Conservation (phyloP, 2,797 vertebrate genomes). For the Chelidonichthys spinosus region DNA sequence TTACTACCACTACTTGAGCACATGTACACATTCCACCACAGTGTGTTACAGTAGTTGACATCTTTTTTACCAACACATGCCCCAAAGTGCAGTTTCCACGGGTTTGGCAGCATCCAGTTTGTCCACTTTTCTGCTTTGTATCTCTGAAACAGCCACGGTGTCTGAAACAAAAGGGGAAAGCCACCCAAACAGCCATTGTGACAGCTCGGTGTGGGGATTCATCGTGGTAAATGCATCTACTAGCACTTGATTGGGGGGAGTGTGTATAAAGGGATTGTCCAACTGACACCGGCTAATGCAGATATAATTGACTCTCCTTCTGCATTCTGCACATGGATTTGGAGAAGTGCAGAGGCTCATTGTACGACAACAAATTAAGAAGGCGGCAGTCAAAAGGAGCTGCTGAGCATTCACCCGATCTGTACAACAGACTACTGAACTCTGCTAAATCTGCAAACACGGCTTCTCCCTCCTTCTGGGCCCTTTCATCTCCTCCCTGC, state of each 20-base stretch:
- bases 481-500: conserved; percentile 79
- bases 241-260: conserved; percentile 75
- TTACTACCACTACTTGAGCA: neutral
- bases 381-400: conserved; percentile 80
- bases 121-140: neutral
- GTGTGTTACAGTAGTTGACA: neutral
- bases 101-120: neutral
- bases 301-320: conserved; percentile 89
- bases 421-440: conserved; percentile 80
- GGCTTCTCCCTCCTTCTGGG: conserved; percentile 61
- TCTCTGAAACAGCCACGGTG: conserved; percentile 32
- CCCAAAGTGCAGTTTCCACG: conserved; percentile 5
- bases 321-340: conserved; percentile 86
- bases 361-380: conserved; percentile 86
- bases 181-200: conserved; percentile 52
- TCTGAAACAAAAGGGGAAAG: conserved; percentile 40
- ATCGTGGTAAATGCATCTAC: conserved; percentile 75
- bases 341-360: conserved; percentile 78
- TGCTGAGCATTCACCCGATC: conserved; percentile 76
- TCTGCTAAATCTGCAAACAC: conserved; percentile 84
- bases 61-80: neutral
- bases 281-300: conserved; percentile 85
- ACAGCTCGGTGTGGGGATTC: conserved; percentile 57
- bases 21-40: neutral
- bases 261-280: conserved; percentile 84